Conservation (phyloP, 2,797 vertebrate species). For the Otolemur crassicaudatus region DNA sequence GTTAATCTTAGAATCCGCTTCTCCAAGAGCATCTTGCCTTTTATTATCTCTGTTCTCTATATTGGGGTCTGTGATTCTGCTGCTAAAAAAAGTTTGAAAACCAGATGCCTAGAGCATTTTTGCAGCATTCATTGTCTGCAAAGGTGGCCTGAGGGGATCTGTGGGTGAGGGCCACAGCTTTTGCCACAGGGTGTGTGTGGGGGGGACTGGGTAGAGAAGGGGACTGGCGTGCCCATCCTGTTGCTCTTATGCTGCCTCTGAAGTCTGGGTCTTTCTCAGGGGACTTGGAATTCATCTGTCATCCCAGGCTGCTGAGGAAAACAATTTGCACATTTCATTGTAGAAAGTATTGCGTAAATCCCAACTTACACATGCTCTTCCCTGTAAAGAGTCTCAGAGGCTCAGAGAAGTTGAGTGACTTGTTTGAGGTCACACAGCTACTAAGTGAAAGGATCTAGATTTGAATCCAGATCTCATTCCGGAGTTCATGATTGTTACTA, state of each 20-base stretch:
- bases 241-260: not conserved
- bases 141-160: not conserved
- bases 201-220: not conserved
- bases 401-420: not conserved
- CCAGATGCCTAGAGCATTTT: conserved; percentile 21
- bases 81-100: conserved; percentile 49
- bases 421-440: not conserved
- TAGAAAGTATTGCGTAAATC: not conserved
- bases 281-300: not conserved
- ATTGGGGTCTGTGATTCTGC: conserved; percentile 58
- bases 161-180: not conserved
- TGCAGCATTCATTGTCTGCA: not conserved
- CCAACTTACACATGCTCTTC: not conserved
- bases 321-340: not conserved
- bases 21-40: conserved; percentile 48
- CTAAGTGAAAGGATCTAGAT: not conserved
- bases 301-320: not conserved
- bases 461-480: not conserved
- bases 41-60: conserved; percentile 64
- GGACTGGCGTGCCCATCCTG: not conserved
- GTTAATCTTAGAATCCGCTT: conserved; percentile 69
- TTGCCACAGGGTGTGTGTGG: not conserved
- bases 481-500: not conserved
- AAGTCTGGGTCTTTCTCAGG: not conserved
- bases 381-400: not conserved